These are phyloP conservation scores for Callipepla californica DNA, from an alignment of 2,113 vertebrate genomes.

Conservation along the genomic window DNA sequence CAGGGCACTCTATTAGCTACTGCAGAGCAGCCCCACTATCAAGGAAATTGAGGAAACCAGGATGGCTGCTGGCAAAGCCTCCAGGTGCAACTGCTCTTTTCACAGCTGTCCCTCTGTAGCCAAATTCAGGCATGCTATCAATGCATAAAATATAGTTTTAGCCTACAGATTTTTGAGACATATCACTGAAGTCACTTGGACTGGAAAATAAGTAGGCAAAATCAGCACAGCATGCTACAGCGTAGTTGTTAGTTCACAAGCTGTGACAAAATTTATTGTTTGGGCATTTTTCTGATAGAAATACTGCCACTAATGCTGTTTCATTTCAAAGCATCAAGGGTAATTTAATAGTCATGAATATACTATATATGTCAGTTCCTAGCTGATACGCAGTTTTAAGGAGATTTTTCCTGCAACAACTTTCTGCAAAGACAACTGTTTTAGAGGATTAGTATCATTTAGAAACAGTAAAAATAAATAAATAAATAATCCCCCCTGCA, in stretches of 20 bases:
- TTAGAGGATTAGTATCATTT: neutral
- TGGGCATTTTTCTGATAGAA: neutral
- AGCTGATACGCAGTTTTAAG: neutral
- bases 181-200: neutral
- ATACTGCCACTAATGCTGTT: neutral
- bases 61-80: neutral
- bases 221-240: neutral
- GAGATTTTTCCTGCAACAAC: neutral
- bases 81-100: neutral
- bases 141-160: neutral
- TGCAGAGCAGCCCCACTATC: neutral
- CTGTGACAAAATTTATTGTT: neutral
- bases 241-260: neutral
- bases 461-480: neutral
- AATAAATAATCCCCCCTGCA: neutral
- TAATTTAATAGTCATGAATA: neutral
- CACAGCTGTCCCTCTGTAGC: neutral
- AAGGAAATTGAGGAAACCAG: neutral
- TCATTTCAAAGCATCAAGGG: neutral
- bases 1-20: neutral
- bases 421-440: neutral
- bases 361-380: neutral
- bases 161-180: neutral
- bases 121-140: neutral
- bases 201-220: neutral